phyloP scores from a whole-genome alignment of 2,888 invertebrate genomes.

The Phengaris alcon region DNA sequence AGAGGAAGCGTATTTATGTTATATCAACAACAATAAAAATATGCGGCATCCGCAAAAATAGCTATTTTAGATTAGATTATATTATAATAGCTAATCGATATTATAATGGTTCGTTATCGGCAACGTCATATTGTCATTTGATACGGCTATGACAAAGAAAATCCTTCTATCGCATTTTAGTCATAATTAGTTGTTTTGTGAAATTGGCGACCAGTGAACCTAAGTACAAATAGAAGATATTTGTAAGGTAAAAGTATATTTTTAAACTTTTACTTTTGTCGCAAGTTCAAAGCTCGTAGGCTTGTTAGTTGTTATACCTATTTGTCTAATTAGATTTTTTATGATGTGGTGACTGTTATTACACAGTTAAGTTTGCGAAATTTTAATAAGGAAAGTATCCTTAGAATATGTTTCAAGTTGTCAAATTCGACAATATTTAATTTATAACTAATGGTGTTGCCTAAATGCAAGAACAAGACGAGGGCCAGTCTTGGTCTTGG shows the following conservation, averaged over 20 bases:
- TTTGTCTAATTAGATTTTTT: no score
- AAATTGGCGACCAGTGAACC: slow-evolving; percentile 8
- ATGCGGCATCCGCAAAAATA: neutral
- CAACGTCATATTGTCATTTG: slow-evolving; percentile 36
- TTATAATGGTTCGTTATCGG: slow-evolving; percentile 37
- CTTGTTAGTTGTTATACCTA: no score
- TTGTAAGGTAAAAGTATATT: neutral
- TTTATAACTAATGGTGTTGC: no score
- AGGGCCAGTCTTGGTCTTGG: no score
- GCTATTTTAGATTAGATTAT: slow-evolving; percentile 21
- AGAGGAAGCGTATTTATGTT: neutral
- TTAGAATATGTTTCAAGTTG: no score
- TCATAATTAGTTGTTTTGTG: slow-evolving; percentile 34
- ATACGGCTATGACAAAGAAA: slow-evolving; percentile 34
- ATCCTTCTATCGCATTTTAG: slow-evolving; percentile 30
- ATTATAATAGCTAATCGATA: slow-evolving; percentile 35
- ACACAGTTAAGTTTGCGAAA: no score
- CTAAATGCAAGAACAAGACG: no score
- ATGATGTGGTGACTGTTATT: no score
- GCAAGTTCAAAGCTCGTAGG: no score
- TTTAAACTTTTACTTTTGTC: no score
- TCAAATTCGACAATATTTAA: no score
- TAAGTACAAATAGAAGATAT: neutral
- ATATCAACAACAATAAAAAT: neutral
- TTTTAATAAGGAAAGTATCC: no score